Evolutionary conservation across 1,140 invertebrate species (phyloP), one percentile per base, ranked within the genome.

Genomic region (Zaprionus inermis): DNA sequence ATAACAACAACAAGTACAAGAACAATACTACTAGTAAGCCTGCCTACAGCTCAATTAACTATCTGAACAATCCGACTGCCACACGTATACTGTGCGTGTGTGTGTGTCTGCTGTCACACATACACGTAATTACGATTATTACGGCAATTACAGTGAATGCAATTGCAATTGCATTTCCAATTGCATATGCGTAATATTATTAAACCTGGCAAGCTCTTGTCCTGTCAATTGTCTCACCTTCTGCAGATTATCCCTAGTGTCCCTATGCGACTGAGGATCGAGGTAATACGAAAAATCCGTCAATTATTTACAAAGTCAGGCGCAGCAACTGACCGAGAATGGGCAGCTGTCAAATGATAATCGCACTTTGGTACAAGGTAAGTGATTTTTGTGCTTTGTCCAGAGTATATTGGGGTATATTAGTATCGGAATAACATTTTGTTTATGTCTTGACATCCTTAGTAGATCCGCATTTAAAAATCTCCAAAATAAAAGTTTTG

Each of bases 31-130:
- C 79, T 88, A 88, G 83, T 86, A 86, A 88, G 83, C 79, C 81
- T 69, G 70, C 78, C 74, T 70, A 89, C 77, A 88, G 83, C 84
- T 86, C 84, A 86, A 88, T 86, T 88, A 89, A 89, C 83, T 86
- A 78, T 82, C 79, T 81, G 76, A 72, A 79, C 76, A 46, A 75
- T 49, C 54, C 38, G 18, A 52, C 34, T 44, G n/a, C n/a, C 41
- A 28, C 41, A 41, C 52, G 38, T 34, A 34, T 28, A 18, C 4
- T 54, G 46, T 16, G 12, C 32, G 32, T 54, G 34, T 18, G 34
- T 49, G 61, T 55, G 52, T 46, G 57, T 22, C 14, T 38, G 38
- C 46, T 77, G 28, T 72, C 76, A 73, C 57, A 73, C 76, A 76
- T 72, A 79, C 68, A 76, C 72, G 76, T 86, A 83, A 88, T 86